phyloP scores from a whole-genome alignment of 53 echinoderm and acorn worm genomes.

The Antedon mediterranea region DNA sequence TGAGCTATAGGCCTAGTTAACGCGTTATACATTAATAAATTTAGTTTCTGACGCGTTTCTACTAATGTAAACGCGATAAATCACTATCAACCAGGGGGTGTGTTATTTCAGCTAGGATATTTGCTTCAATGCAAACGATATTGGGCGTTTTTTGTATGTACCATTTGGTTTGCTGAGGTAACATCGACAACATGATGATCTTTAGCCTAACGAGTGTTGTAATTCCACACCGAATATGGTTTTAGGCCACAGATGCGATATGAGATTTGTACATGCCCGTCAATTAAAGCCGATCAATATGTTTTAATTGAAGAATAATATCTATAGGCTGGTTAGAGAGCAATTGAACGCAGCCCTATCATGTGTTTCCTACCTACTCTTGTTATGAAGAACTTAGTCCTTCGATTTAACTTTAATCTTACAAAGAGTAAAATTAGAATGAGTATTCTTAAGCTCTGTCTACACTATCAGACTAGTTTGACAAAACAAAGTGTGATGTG shows the following conservation, averaged over 20 bases:
- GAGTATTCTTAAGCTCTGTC: too few relatives aligned
- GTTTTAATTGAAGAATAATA: slow-evolving; percentile 1
- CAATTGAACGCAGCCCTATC: not conserved
- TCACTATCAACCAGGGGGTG: too few relatives aligned
- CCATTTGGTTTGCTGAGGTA: not conserved
- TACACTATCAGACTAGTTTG: too few relatives aligned
- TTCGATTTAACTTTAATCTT: not conserved
- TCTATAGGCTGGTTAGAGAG: not conserved
- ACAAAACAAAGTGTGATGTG: too few relatives aligned
- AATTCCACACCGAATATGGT: not conserved
- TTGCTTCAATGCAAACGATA: not conserved
- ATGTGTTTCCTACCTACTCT: not conserved
- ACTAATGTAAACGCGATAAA: not conserved
- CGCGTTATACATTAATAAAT: too few relatives aligned
- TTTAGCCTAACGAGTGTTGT: not conserved
- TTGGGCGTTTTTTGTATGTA: not conserved
- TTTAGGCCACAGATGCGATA: not conserved
- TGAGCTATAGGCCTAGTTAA: too few relatives aligned
- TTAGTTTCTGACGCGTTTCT: not conserved
- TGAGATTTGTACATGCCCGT: not conserved
- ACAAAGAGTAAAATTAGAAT: too few relatives aligned
- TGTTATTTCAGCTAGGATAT: not conserved
- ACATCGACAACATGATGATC: not conserved
- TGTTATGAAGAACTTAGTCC: not conserved
- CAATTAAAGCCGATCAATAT: not conserved